phyloP scores from a whole-genome alignment of 2,113 vertebrate species.

The Oryzias celebensis region DNA sequence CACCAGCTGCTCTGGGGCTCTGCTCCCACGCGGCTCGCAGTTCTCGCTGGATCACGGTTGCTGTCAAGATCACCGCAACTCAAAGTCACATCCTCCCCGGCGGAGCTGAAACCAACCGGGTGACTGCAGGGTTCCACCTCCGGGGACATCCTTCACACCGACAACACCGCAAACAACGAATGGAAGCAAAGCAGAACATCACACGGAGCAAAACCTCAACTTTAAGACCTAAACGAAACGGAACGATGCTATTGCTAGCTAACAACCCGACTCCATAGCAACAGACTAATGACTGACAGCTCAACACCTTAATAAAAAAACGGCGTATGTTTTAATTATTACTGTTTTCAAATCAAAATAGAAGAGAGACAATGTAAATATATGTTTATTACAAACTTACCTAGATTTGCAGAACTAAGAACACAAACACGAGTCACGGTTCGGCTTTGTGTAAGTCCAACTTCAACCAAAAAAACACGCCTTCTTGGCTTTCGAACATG shows the following conservation, averaged over 20 bases:
- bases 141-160: constrained; percentile 50
- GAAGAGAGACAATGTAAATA: background rate
- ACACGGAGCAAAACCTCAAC: background rate
- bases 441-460: constrained; percentile 1
- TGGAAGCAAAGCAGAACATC: background rate
- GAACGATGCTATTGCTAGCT: constrained; percentile 4
- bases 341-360: background rate
- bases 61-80: constrained; percentile 23
- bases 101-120: constrained; percentile 37
- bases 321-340: background rate
- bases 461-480: constrained; percentile 4
- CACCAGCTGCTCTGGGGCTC: constrained; percentile 48
- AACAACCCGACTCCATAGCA: constrained; percentile 32
- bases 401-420: background rate
- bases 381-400: background rate
- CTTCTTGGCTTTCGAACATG: background rate
- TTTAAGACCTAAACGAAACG: too few relatives aligned
- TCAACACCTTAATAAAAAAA: background rate
- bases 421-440: constrained; percentile 15
- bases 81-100: constrained; percentile 33
- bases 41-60: constrained; percentile 20
- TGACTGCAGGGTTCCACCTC: constrained; percentile 48
- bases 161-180: constrained; percentile 6
- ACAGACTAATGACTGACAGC: constrained; percentile 20
- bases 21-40: constrained; percentile 13